A percentile compares a stretch with the other conserved stretches of the same genome.
phyloP scores from a whole-genome alignment of 2,888 invertebrate species.

The Frankliniella fusca region DNA sequence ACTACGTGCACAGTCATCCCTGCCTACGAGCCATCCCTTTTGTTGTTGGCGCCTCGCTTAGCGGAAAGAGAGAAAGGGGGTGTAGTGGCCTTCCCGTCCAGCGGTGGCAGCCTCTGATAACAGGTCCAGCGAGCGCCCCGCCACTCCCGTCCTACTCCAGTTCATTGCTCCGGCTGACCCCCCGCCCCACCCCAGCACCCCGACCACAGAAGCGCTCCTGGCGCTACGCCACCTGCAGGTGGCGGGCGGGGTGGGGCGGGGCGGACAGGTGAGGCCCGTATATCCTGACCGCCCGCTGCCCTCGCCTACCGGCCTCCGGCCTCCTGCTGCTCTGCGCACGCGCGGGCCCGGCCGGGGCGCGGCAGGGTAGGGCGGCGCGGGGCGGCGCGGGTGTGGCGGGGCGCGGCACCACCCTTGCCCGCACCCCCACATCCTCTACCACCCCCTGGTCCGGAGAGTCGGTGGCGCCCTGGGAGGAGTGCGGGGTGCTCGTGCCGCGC shows the following conservation, averaged over 20 bases:
- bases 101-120: background rate
- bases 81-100: constrained; percentile 11
- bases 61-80: constrained; percentile 18
- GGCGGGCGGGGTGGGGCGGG: background rate
- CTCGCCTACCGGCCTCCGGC: background rate
- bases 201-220: background rate
- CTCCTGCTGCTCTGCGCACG: background rate
- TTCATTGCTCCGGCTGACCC: constrained; percentile 7
- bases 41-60: constrained; percentile 16
- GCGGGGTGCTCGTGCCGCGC: too few relatives aligned
- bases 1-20: background rate
- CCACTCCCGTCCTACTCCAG: background rate
- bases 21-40: background rate
- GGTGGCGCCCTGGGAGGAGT: too few relatives aligned
- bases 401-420: too few relatives aligned
- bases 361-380: background rate
- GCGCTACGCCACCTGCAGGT: background rate
- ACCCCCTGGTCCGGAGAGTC: too few relatives aligned
- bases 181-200: constrained; percentile 11
- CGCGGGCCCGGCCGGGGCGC: background rate
- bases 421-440: background rate
- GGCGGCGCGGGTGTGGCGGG: background rate
- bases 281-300: background rate
- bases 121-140: background rate
- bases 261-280: background rate